Percentiles rank a stretch among this genome's conserved stretches.
These are phyloP conservation scores for Rhorus exstirpatorius DNA, from an alignment of 2,888 invertebrate genomes.

Conservation along the genomic window DNA sequence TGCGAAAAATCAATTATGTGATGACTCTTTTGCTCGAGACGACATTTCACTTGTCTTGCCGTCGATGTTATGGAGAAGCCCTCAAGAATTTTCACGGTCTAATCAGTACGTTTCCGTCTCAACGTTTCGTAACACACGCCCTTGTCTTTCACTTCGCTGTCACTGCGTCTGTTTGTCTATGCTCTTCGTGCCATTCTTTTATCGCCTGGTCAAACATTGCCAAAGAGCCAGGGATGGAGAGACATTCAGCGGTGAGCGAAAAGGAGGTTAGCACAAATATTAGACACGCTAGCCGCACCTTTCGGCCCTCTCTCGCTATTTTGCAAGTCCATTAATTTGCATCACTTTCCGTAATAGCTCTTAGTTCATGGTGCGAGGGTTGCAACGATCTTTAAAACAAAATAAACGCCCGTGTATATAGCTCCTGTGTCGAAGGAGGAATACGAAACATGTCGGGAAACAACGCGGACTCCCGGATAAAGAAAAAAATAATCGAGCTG, in stretches of 20 bases:
- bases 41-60: not conserved
- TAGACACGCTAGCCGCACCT: constrained; percentile 52
- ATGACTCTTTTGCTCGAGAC: not conserved
- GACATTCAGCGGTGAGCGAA: constrained; percentile 36
- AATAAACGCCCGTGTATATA: constrained; percentile 58
- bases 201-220: constrained; percentile 45
- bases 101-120: not conserved
- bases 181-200: constrained; percentile 36
- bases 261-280: constrained; percentile 62
- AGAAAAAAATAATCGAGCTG: not conserved
- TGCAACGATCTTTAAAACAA: constrained; percentile 54
- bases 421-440: constrained; percentile 10
- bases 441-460: constrained; percentile 23
- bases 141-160: not conserved
- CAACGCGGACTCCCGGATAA: constrained; percentile 17
- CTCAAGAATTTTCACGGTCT: not conserved
- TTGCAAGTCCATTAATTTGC: constrained; percentile 70
- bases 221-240: constrained; percentile 24
- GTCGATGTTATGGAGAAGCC: not conserved
- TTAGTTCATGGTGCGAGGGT: constrained; percentile 35
- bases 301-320: constrained; percentile 54
- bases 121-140: constrained; percentile 14
- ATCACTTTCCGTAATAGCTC: constrained; percentile 68
- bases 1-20: constrained; percentile 1
- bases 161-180: not conserved